phyloP scores from a whole-genome alignment of 1,140 invertebrate species.

The Vollenhovia emeryi region DNA sequence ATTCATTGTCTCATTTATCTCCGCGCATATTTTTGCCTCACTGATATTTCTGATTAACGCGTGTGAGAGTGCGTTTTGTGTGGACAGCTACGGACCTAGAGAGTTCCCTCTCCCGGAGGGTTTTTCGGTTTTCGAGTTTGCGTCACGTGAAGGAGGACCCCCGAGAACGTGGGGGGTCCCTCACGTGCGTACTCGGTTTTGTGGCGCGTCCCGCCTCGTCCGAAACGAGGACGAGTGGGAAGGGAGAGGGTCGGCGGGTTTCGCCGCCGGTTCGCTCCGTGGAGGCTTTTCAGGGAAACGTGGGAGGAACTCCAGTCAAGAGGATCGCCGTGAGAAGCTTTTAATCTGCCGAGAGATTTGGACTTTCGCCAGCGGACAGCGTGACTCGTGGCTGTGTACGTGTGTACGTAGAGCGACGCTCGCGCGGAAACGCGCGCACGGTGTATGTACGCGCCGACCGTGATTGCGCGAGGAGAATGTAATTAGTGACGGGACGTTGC shows the following conservation, averaged over 20 bases:
- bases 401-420: background rate
- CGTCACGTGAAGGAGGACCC: slow-evolving; percentile 13
- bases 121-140: background rate
- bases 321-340: slow-evolving; percentile 80
- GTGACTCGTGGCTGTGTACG: slow-evolving; percentile 34
- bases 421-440: slow-evolving; percentile 48
- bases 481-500: slow-evolving; percentile 77
- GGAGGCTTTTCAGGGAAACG: slow-evolving; percentile 72
- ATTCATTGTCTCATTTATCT: background rate
- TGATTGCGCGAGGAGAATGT: slow-evolving; percentile 80
- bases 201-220: background rate
- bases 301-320: slow-evolving; percentile 64
- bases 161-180: slow-evolving; percentile 26
- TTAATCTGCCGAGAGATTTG: slow-evolving; percentile 80
- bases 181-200: slow-evolving; percentile 34
- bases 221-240: slow-evolving; percentile 2
- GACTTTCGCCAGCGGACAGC: slow-evolving; percentile 75
- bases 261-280: slow-evolving; percentile 23
- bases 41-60: background rate
- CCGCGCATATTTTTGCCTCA: background rate
- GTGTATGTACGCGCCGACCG: slow-evolving; percentile 69
- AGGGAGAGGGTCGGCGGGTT: slow-evolving; percentile 16
- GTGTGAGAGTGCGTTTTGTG: background rate
- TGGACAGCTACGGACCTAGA: background rate
- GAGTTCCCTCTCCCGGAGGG: background rate